Conservation (phyloP, 2,797 vertebrate species). For the Rhincodon typus region DNA sequence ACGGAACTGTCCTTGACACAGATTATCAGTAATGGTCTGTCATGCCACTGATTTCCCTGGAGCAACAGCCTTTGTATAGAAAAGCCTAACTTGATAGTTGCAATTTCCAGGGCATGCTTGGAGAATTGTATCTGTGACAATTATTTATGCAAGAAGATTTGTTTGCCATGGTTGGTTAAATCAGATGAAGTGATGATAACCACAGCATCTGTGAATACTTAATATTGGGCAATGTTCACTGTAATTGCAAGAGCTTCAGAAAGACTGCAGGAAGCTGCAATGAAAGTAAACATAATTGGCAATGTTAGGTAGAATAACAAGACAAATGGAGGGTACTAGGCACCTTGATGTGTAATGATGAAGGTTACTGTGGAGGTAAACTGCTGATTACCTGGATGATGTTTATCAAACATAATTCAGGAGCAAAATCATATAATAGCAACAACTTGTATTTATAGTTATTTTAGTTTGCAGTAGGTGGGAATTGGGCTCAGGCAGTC, state of each 20-base stretch:
- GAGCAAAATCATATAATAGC: background rate
- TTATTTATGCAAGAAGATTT: background rate
- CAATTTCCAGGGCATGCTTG: constrained; percentile 2
- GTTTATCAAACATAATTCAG: background rate
- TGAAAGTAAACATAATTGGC: background rate
- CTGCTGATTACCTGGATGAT: background rate
- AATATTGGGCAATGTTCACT: background rate
- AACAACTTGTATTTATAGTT: background rate
- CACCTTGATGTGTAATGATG: background rate
- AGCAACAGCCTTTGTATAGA: background rate
- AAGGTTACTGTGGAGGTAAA: background rate
- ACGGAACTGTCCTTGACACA: background rate
- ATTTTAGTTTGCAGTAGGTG: too few relatives aligned
- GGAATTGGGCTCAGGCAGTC: too few relatives aligned
- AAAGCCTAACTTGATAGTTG: background rate
- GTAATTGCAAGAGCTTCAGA: background rate
- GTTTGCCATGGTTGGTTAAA: constrained; percentile 8
- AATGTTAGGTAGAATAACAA: background rate
- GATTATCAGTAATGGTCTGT: background rate
- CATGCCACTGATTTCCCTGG: constrained; percentile 4
- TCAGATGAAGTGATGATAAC: background rate
- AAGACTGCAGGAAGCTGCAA: background rate
- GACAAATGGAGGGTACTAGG: background rate
- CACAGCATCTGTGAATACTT: background rate
- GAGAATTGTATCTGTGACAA: background rate